phyloP scores from a whole-genome alignment of 2,888 invertebrate genomes.

The Allophyes oxyacanthae region DNA sequence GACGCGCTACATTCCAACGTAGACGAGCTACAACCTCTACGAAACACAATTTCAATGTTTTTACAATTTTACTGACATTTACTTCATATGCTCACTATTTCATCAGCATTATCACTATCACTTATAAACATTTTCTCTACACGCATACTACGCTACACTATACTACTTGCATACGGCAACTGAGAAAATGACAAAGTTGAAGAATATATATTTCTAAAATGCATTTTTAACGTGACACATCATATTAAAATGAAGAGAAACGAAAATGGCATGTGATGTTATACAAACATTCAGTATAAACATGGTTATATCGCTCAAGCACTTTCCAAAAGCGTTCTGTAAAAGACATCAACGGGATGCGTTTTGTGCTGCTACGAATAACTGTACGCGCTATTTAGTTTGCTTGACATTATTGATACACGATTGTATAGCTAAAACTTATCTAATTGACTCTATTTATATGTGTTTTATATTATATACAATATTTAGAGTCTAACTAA shows the following conservation, averaged over 20 bases:
- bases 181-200: conserved; percentile 18
- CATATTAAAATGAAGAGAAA: conserved; percentile 71
- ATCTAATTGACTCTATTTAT: conserved; percentile 10
- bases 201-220: conserved; percentile 27
- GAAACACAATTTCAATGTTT: conserved; percentile 5
- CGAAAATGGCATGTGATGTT: conserved; percentile 63
- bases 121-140: conserved; percentile 4
- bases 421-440: conserved; percentile 21
- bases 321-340: conserved; percentile 84
- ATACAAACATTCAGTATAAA: conserved; percentile 73
- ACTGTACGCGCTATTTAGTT: conserved; percentile 42
- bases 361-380: conserved; percentile 51
- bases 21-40: conserved; percentile 26
- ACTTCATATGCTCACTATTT: conserved; percentile 10
- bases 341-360: conserved; percentile 87
- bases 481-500: not conserved
- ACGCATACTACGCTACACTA: too few relatives aligned
- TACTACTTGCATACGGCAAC: not conserved
- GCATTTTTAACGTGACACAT: conserved; percentile 59
- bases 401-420: conserved; percentile 23
- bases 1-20: conserved; percentile 27
- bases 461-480: conserved; percentile 2
- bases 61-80: conserved; percentile 6
- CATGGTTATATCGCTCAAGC: conserved; percentile 73
- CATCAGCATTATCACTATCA: conserved; percentile 6